Conservation (phyloP, 2,888 invertebrate genomes). For the Agrochola lota region DNA sequence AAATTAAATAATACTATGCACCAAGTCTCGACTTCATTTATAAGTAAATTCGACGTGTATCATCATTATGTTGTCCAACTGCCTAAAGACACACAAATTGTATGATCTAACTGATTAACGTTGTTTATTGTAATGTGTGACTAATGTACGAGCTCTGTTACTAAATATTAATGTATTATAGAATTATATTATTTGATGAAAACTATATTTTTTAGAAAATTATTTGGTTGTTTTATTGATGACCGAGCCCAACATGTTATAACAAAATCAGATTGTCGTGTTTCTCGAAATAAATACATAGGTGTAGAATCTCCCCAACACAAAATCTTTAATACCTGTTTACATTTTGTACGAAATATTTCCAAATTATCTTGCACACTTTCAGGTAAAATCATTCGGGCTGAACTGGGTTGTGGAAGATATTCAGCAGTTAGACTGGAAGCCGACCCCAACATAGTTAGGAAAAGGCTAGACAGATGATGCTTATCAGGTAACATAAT, state of each 20-base stretch:
- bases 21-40: slow-evolving; percentile 17
- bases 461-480: too few species aligned
- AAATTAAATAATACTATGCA: slow-evolving; percentile 41
- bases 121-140: slow-evolving; percentile 48
- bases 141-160: slow-evolving; percentile 60
- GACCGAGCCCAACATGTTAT: too few species aligned
- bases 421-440: too few species aligned
- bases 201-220: slow-evolving; percentile 75
- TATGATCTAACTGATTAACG: slow-evolving; percentile 41
- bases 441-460: too few species aligned
- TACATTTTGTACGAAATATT: too few species aligned
- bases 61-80: background rate
- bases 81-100: slow-evolving; percentile 54
- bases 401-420: too few species aligned
- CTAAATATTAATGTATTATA: slow-evolving; percentile 75
- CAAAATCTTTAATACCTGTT: too few species aligned
- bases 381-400: too few species aligned
- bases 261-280: too few species aligned
- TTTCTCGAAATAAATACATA: too few species aligned
- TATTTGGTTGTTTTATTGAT: slow-evolving; percentile 38
- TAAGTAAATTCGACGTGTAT: slow-evolving; percentile 1
- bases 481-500: background rate
- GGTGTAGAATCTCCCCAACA: too few species aligned
- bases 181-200: slow-evolving; percentile 72
- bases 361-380: too few species aligned